Conservation (phyloP, 2,113 vertebrate species). For the Piprites chloris region DNA sequence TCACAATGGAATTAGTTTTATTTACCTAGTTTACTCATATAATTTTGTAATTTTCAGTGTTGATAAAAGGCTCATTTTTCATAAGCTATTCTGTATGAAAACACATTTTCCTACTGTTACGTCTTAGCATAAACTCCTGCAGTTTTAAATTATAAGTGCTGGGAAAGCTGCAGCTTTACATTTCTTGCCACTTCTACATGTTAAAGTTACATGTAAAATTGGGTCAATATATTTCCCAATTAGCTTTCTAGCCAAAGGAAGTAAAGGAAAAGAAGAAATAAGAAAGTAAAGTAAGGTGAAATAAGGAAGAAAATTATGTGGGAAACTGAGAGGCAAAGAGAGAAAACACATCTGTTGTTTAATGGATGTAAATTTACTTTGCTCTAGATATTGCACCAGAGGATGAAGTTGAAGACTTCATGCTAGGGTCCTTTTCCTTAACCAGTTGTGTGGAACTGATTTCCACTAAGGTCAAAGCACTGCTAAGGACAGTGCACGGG, state of each 20-base stretch:
- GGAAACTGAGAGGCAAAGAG: neutral
- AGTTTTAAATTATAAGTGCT: neutral
- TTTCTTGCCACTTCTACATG: neutral
- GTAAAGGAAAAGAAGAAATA: neutral
- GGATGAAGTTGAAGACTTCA: neutral
- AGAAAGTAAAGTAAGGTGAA: neutral
- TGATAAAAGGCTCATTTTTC: slow-evolving; percentile 7
- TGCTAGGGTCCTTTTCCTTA: neutral
- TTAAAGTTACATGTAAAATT: neutral
- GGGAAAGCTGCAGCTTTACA: neutral
- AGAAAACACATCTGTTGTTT: neutral
- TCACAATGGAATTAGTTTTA: neutral
- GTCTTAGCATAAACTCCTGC: neutral
- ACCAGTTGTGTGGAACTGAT: neutral
- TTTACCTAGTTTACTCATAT: neutral
- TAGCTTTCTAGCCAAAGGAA: neutral
- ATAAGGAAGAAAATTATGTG: neutral
- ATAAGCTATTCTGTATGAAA: neutral
- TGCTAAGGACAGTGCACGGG: neutral
- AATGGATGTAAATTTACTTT: neutral
- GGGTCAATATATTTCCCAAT: neutral
- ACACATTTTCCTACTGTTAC: neutral
- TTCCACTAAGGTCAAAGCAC: neutral
- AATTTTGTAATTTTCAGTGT: neutral
- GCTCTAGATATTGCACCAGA: fast-evolving